Evolutionary conservation across 30 jellyfish, hydroid and myxozoan species (phyloP).

Genomic region (Phacellophora camtschatica): DNA sequence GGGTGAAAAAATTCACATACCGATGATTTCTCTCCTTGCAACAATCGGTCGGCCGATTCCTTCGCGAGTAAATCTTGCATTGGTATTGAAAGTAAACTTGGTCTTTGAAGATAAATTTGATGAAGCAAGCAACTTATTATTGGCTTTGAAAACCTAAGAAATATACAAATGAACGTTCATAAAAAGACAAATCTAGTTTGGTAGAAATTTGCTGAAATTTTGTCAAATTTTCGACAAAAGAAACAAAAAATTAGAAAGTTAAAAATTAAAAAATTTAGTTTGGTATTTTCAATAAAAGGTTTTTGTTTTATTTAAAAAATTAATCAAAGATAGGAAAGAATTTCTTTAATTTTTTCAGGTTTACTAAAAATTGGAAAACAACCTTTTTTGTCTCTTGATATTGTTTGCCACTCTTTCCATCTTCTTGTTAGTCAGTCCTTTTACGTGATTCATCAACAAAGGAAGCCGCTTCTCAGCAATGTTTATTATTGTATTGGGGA

Average conservation of each 20-base stretch:
- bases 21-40: conserved; percentile 60
- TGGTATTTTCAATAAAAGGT: too few relatives aligned
- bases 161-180: not conserved
- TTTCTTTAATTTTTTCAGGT: too few relatives aligned
- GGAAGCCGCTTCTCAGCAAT: conserved; percentile 71
- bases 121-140: conserved; percentile 49
- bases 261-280: too few relatives aligned
- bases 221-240: too few relatives aligned
- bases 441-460: conserved; percentile 43
- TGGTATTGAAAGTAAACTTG: conserved; percentile 55
- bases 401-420: conserved; percentile 46
- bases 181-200: too few relatives aligned
- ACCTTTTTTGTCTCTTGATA: conserved; percentile 38
- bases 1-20: too few relatives aligned
- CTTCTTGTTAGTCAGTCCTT: conserved; percentile 12
- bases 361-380: too few relatives aligned
- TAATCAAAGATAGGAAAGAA: too few relatives aligned
- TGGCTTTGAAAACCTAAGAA: conserved; percentile 54
- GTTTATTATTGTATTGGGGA: not conserved
- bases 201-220: too few relatives aligned
- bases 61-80: conserved; percentile 51
- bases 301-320: too few relatives aligned
- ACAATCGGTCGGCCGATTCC: conserved; percentile 53
- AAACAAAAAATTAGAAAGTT: too few relatives aligned
- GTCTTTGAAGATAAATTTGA: conserved; percentile 65